These are phyloP conservation scores for Cydia fagiglandana DNA, from an alignment of 1,140 invertebrate genomes.

Conservation along the genomic window DNA sequence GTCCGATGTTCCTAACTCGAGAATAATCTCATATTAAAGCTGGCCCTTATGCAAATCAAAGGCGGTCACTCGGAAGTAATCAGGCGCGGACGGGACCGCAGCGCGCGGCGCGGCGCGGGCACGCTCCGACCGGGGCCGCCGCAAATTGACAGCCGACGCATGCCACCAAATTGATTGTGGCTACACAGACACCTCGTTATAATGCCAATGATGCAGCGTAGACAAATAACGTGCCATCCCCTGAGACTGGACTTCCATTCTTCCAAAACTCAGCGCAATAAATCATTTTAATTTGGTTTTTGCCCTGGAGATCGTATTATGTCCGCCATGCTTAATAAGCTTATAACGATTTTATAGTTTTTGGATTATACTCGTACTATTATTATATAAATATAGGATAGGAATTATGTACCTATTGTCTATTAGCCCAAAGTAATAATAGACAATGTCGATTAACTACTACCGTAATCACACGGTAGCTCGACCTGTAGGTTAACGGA, in stretches of 20 bases:
- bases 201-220: constrained; percentile 51
- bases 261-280: constrained; percentile 18
- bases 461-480: too few species aligned
- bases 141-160: constrained; percentile 68
- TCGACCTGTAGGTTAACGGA: too few species aligned
- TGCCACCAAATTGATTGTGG: constrained; percentile 68
- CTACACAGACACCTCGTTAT: constrained; percentile 62
- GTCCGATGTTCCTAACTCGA: constrained; percentile 55
- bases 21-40: constrained; percentile 73
- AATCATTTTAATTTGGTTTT: constrained; percentile 29
- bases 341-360: not conserved
- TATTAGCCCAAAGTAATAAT: too few species aligned
- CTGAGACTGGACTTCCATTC: constrained; percentile 22
- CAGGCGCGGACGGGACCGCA: constrained; percentile 47
- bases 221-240: constrained; percentile 51
- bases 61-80: constrained; percentile 76
- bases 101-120: constrained; percentile 22
- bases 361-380: not conserved
- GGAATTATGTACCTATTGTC: too few species aligned
- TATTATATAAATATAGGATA: too few species aligned
- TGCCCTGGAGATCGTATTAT: constrained; percentile 13
- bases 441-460: too few species aligned
- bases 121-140: constrained; percentile 44
- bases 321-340: not conserved
- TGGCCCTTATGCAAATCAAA: constrained; percentile 74